These are phyloP conservation scores for Lysandra bellargus DNA, from an alignment of 2,888 invertebrate genomes.

Conservation along the genomic window DNA sequence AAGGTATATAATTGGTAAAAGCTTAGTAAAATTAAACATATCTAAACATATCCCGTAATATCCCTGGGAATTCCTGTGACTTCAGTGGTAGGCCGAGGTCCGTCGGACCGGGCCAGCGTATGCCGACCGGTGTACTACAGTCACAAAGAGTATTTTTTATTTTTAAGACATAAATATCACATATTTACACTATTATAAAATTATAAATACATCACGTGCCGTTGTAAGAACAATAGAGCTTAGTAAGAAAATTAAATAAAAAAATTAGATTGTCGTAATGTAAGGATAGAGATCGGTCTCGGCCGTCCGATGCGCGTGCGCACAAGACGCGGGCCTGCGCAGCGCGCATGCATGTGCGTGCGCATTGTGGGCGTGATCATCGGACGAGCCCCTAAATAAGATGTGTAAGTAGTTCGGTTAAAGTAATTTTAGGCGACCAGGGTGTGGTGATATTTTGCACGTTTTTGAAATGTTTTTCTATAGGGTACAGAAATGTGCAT, in stretches of 20 bases:
- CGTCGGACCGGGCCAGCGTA: background rate
- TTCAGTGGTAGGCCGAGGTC: slow-evolving; percentile 28
- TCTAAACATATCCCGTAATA: slow-evolving; percentile 18
- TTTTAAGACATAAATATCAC: slow-evolving; percentile 66
- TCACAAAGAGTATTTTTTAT: slow-evolving; percentile 53
- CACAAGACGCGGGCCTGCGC: background rate
- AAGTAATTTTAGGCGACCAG: slow-evolving; percentile 80
- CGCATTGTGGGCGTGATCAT: background rate
- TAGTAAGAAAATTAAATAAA: slow-evolving; percentile 75
- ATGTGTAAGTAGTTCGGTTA: slow-evolving; percentile 75
- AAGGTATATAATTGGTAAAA: slow-evolving; percentile 36
- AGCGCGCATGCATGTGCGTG: background rate
- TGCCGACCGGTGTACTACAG: slow-evolving; percentile 50
- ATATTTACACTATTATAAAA: slow-evolving; percentile 78
- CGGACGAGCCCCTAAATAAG: slow-evolving; percentile 59
- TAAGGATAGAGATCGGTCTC: slow-evolving; percentile 73
- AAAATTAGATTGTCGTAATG: slow-evolving; percentile 70
- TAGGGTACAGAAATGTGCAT: slow-evolving; percentile 67
- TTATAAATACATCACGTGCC: slow-evolving; percentile 76
- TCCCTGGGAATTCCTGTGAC: slow-evolving; percentile 27
- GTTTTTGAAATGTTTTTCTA: slow-evolving; percentile 80
- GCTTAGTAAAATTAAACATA: slow-evolving; percentile 33
- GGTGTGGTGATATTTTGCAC: slow-evolving; percentile 81
- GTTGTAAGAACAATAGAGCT: slow-evolving; percentile 77
- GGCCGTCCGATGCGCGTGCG: slow-evolving; percentile 10